A percentile compares a stretch with the other conserved stretches of the same genome.
Conservation (phyloP, 1,140 invertebrate species). For the Meloidogyne hapla region DNA sequence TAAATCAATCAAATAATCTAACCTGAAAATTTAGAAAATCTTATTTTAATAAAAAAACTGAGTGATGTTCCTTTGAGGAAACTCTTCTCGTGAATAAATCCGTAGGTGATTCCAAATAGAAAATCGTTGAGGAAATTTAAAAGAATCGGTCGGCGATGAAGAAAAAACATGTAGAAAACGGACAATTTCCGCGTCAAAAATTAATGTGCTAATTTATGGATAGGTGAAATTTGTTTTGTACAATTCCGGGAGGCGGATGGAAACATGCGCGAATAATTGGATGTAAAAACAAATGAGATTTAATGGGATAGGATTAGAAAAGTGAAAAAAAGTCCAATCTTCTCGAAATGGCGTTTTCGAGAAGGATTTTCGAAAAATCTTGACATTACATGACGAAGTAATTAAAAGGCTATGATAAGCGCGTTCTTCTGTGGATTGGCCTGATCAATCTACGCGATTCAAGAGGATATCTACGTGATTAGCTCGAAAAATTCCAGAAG, state of each 20-base stretch:
- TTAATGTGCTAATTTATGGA: not conserved
- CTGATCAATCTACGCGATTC: too few relatives aligned
- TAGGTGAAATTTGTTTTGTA: not conserved
- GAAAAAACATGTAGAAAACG: not conserved
- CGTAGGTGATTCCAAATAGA: not conserved
- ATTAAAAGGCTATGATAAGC: too few relatives aligned
- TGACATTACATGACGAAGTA: too few relatives aligned
- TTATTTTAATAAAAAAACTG: too few relatives aligned
- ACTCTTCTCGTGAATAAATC: too few relatives aligned
- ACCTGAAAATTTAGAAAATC: not conserved
- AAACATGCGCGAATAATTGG: not conserved
- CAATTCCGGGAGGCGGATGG: not conserved
- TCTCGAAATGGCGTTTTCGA: not conserved
- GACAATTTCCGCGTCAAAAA: not conserved
- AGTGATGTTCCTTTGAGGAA: too few relatives aligned
- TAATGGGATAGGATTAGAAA: not conserved
- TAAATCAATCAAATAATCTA: not conserved
- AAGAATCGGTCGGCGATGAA: not conserved
- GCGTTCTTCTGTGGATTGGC: too few relatives aligned
- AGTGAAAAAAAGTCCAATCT: not conserved
- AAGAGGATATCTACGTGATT: too few relatives aligned
- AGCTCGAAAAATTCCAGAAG: too few relatives aligned
- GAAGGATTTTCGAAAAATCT: too few relatives aligned
- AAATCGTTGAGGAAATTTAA: not conserved
- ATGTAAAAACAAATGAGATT: not conserved